Conservation (phyloP, 2,888 invertebrate species). For the Empis stercorea region DNA sequence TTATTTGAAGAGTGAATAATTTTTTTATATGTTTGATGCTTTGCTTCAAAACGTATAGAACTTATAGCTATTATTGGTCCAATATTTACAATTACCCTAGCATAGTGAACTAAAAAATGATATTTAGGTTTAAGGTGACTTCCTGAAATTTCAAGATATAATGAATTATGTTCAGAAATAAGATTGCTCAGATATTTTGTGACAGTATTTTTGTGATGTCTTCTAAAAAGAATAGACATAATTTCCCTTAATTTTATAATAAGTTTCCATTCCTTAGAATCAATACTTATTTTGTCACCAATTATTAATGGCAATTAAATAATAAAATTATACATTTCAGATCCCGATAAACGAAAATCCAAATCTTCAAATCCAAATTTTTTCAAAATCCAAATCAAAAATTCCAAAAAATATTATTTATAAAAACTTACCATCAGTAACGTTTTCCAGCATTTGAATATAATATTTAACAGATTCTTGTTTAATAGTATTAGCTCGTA, state of each 20-base stretch:
- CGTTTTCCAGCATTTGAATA: too few relatives aligned
- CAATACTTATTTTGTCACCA: slow-evolving; percentile 1
- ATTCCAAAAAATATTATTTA: background rate
- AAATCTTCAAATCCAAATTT: too few relatives aligned
- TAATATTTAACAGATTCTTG: too few relatives aligned
- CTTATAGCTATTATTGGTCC: too few relatives aligned
- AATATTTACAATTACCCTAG: too few relatives aligned
- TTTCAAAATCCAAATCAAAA: too few relatives aligned
- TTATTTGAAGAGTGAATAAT: background rate
- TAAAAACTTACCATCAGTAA: too few relatives aligned
- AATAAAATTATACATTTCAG: slow-evolving; percentile 5
- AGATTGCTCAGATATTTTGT: background rate
- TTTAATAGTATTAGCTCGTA: too few relatives aligned
- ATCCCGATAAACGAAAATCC: slow-evolving; percentile 5
- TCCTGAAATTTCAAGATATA: slow-evolving; percentile 1
- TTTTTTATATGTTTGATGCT: slow-evolving; percentile 1
- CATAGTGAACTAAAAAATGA: slow-evolving; percentile 2
- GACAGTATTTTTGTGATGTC: too few relatives aligned
- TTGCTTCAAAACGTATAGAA: too few relatives aligned
- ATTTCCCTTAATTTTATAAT: slow-evolving; percentile 3
- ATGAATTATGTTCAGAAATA: too few relatives aligned
- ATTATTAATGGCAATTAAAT: background rate
- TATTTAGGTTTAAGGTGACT: slow-evolving; percentile 1
- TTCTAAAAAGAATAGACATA: background rate
- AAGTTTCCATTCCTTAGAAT: slow-evolving; percentile 4